A percentile compares a stretch with the other conserved stretches of the same genome.
Evolutionary conservation across 1,140 invertebrate genomes (phyloP).

Genomic region (Lasaia peninsularis): DNA sequence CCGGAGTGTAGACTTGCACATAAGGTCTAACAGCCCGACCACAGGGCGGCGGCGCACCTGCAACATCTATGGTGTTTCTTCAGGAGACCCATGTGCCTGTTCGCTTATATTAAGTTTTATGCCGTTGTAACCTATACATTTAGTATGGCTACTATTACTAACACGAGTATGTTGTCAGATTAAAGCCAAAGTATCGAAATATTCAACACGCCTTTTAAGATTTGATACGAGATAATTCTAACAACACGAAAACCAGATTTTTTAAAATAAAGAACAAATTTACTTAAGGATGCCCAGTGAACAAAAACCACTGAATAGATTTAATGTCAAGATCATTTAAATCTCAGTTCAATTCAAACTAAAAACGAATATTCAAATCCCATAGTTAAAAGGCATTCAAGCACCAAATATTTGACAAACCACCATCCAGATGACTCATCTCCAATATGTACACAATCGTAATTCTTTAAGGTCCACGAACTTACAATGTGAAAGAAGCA

Average conservation of each 20-base stretch:
- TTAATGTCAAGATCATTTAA: conserved; percentile 17
- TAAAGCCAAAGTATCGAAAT: too few species aligned
- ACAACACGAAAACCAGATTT: neutral
- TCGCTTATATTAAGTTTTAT: too few species aligned
- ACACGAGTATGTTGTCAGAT: too few species aligned
- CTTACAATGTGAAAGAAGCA: conserved; percentile 42
- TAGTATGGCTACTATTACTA: too few species aligned
- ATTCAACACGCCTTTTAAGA: too few species aligned
- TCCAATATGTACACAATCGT: conserved; percentile 45
- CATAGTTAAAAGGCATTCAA: conserved; percentile 36
- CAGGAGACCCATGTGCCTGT: too few species aligned
- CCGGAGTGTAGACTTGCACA: too few species aligned
- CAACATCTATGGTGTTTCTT: too few species aligned
- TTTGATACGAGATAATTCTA: too few species aligned
- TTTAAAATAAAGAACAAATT: neutral
- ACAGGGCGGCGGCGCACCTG: too few species aligned
- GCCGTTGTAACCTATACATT: too few species aligned
- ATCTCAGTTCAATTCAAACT: conserved; percentile 16
- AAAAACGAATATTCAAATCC: conserved; percentile 13
- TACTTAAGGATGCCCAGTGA: neutral
- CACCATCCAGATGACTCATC: conserved; percentile 50
- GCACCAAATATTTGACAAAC: conserved; percentile 47
- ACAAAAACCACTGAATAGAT: conserved; percentile 7
- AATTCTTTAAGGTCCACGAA: conserved; percentile 55
- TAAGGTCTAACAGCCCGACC: too few species aligned